phyloP scores from a whole-genome alignment of 2,113 vertebrate genomes.

The Ivindomyrus marchei region DNA sequence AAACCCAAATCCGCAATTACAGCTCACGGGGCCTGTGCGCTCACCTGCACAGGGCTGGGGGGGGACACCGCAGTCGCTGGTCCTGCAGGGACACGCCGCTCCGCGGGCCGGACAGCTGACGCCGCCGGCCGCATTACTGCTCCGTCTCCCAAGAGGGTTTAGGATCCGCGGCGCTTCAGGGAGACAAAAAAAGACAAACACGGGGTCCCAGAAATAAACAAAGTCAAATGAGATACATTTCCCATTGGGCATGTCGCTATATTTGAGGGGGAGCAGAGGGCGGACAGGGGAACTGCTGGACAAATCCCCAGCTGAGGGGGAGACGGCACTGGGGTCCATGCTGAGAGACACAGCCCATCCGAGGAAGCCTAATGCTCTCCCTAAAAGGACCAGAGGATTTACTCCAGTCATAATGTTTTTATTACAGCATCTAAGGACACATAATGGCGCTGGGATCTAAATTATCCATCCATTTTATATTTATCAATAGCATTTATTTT shows the following conservation, averaged over 20 bases:
- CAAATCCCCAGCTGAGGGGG: background rate
- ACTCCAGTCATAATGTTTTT: background rate
- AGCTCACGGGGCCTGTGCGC: background rate
- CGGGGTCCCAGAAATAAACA: slow-evolving; percentile 4
- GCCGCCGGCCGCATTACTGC: background rate
- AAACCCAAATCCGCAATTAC: slow-evolving; percentile 18
- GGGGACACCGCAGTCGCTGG: background rate
- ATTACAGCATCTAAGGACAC: background rate
- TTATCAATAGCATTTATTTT: background rate
- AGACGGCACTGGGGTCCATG: background rate
- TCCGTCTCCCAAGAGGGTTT: background rate
- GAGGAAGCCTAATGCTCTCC: background rate
- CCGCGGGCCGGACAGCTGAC: background rate
- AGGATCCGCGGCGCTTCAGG: background rate
- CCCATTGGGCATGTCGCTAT: background rate
- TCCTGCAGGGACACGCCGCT: background rate
- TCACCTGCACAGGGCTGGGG: background rate
- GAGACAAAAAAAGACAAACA: background rate
- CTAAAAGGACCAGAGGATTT: background rate
- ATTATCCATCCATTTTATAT: background rate
- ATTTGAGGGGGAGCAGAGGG: background rate
- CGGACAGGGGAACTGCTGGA: background rate
- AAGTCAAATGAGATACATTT: slow-evolving; percentile 7
- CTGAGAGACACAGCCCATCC: background rate
- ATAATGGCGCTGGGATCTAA: background rate